These are phyloP conservation scores for Caenorhabditis virilis DNA, from an alignment of 2,888 invertebrate species.

Conservation along the genomic window DNA sequence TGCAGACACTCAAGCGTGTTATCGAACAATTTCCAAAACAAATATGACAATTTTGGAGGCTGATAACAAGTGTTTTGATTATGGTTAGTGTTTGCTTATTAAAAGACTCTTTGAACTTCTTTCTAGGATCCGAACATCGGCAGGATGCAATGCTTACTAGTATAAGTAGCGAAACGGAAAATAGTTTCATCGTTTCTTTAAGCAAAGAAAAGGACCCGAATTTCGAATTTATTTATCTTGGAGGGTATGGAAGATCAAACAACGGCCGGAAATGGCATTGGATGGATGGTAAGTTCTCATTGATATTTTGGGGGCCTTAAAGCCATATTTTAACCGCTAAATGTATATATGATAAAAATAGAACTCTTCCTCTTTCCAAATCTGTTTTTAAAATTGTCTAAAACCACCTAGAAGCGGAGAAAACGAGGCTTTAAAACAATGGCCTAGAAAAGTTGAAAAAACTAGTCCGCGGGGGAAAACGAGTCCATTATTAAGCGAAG, in stretches of 20 bases:
- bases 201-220: conserved; percentile 39
- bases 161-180: conserved; percentile 46
- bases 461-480: too few relatives aligned
- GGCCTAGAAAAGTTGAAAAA: too few relatives aligned
- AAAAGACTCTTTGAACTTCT: background rate
- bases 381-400: too few relatives aligned
- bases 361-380: too few relatives aligned
- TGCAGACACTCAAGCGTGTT: conserved; percentile 48
- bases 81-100: conserved; percentile 22
- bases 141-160: conserved; percentile 56
- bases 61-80: conserved; percentile 51
- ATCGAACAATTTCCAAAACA: conserved; percentile 39
- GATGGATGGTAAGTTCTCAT: conserved; percentile 51
- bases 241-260: conserved; percentile 53
- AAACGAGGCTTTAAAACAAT: too few relatives aligned
- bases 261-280: conserved; percentile 56
- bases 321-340: background rate
- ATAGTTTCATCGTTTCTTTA: conserved; percentile 49
- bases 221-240: conserved; percentile 51
- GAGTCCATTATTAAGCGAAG: too few relatives aligned
- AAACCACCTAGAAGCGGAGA: too few relatives aligned
- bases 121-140: conserved; percentile 45
- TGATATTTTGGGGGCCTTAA: background rate
- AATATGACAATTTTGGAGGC: conserved; percentile 55
- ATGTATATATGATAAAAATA: too few relatives aligned